Conservation (phyloP, 2,113 vertebrate genomes). For the Corapipo altera region DNA sequence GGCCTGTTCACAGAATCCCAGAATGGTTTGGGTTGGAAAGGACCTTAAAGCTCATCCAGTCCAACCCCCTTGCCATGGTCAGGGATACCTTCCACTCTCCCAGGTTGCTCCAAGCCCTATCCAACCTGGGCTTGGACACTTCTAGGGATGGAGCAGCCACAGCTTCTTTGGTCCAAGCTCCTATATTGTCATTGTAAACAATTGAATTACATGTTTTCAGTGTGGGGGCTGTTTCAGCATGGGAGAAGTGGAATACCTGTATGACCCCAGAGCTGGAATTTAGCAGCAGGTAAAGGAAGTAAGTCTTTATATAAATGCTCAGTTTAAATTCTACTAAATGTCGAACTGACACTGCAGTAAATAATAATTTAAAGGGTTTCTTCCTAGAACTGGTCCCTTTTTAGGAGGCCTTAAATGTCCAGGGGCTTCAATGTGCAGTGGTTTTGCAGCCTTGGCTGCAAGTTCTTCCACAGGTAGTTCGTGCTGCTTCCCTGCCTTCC, state of each 20-base stretch:
- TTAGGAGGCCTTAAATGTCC: not conserved
- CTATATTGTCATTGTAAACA: not conserved
- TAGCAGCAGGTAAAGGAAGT: not conserved
- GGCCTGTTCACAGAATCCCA: not conserved
- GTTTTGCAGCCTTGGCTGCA: not conserved
- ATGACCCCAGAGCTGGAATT: rapidly evolving
- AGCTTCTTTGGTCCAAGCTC: not conserved
- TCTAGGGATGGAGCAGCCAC: not conserved
- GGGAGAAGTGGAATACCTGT: not conserved
- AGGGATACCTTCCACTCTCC: not conserved
- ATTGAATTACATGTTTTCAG: rapidly evolving
- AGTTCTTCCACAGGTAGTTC: not conserved
- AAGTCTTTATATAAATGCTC: not conserved
- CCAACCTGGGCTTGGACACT: not conserved
- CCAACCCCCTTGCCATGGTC: not conserved
- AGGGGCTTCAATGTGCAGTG: not conserved
- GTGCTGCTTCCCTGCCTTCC: not conserved
- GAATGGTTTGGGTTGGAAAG: not conserved
- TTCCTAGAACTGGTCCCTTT: not conserved
- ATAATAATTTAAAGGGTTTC: not conserved
- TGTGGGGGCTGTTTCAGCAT: not conserved
- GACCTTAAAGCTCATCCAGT: not conserved
- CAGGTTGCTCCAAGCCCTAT: rapidly evolving
- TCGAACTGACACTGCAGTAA: not conserved
- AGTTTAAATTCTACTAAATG: not conserved